phyloP scores from a whole-genome alignment of 2,888 invertebrate genomes.

The Thereva unica region DNA sequence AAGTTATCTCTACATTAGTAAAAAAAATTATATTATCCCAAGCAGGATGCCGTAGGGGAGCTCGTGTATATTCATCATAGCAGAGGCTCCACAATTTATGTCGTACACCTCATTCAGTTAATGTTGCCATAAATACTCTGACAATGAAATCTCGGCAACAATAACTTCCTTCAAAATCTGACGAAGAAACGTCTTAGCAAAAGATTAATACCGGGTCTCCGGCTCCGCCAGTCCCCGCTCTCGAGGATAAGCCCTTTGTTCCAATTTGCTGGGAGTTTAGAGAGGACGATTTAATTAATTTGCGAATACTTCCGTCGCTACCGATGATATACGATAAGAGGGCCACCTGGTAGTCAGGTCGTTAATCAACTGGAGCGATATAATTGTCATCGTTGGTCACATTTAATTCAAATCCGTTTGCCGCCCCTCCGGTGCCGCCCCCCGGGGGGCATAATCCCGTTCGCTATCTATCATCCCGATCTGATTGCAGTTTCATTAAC shows the following conservation, averaged over 20 bases:
- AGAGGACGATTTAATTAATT: conserved; percentile 33
- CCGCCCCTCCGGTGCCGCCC: conserved; percentile 1
- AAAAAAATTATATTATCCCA: too few species aligned
- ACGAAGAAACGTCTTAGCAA: too few species aligned
- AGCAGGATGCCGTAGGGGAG: too few species aligned
- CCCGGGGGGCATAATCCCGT: too few species aligned
- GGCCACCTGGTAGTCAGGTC: conserved; percentile 24
- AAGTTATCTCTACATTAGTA: too few species aligned
- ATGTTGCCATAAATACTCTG: too few species aligned
- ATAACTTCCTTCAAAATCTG: too few species aligned
- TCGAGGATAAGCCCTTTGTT: conserved; percentile 15
- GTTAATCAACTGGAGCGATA: conserved; percentile 29
- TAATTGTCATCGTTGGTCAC: conserved; percentile 35
- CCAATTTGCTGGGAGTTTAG: conserved; percentile 4
- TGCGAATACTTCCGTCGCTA: conserved; percentile 31
- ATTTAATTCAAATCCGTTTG: conserved; percentile 26
- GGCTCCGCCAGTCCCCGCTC: conserved; percentile 6
- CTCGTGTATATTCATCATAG: too few species aligned
- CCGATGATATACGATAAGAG: conserved; percentile 24
- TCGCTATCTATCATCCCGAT: conserved; percentile 23
- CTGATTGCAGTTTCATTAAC: conserved; percentile 33
- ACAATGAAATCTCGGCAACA: too few species aligned
- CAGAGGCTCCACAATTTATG: too few species aligned
- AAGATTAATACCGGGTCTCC: conserved; percentile 20
- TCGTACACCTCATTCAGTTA: too few species aligned